A percentile compares a stretch with the other conserved stretches of the same genome.
These are phyloP conservation scores for Apamea crenata DNA, from an alignment of 2,888 invertebrate genomes.

Conservation along the genomic window DNA sequence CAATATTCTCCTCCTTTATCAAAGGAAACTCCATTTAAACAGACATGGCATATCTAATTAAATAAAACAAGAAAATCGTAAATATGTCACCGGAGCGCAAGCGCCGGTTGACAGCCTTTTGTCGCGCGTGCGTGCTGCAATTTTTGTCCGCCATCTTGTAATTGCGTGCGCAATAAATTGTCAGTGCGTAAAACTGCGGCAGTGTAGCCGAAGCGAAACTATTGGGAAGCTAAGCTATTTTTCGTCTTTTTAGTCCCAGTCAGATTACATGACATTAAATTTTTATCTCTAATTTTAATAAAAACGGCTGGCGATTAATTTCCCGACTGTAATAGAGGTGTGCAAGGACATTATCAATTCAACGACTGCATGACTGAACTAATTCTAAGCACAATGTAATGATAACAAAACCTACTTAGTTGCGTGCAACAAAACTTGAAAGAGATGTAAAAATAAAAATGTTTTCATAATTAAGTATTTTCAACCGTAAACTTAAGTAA, in stretches of 20 bases:
- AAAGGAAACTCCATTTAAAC: conserved; percentile 35
- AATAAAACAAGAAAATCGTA: conserved; percentile 64
- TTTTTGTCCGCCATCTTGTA: conserved; percentile 78
- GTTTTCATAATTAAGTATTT: conserved; percentile 10
- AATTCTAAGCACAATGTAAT: not conserved
- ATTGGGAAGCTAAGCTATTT: not conserved
- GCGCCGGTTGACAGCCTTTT: conserved; percentile 75
- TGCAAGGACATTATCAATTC: not conserved
- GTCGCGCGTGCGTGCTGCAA: conserved; percentile 73
- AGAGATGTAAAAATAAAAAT: conserved; percentile 8
- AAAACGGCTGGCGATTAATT: not conserved
- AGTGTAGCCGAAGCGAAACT: conserved; percentile 27
- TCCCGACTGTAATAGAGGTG: not conserved
- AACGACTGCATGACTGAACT: not conserved
- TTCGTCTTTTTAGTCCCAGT: not conserved
- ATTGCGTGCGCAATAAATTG: conserved; percentile 73
- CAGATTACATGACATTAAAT: not conserved
- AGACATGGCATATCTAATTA: conserved; percentile 59
- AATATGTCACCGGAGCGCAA: conserved; percentile 66
- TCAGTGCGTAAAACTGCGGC: conserved; percentile 45
- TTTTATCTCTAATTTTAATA: not conserved
- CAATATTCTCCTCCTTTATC: not conserved
- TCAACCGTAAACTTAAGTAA: conserved; percentile 15
- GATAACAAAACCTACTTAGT: not conserved
- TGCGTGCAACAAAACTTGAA: not conserved